A percentile compares a stretch with the other conserved stretches of the same genome.
Conservation (phyloP, 2,113 vertebrate species). For the Thalassarche chlororhynchos region DNA sequence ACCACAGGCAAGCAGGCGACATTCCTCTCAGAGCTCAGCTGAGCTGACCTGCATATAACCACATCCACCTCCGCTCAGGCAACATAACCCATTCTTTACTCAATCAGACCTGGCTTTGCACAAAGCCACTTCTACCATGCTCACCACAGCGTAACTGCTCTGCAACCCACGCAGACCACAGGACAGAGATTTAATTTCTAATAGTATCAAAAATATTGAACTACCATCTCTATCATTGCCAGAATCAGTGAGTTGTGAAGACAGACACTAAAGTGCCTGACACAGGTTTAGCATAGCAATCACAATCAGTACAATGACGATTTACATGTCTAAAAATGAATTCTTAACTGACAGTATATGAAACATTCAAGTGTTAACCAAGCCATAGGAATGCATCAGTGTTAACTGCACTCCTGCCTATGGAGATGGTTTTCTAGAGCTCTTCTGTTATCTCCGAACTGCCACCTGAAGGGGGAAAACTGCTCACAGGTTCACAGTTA, state of each 20-base stretch:
- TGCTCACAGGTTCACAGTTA: not conserved
- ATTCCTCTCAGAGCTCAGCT: not conserved
- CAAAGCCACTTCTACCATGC: not conserved
- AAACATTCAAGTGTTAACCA: not conserved
- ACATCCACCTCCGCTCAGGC: not conserved
- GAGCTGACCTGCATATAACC: rapidly evolving
- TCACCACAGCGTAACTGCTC: not conserved
- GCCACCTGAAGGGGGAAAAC: not conserved
- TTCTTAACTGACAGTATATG: not conserved
- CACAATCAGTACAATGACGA: not conserved
- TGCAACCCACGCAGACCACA: not conserved
- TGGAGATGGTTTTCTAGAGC: not conserved
- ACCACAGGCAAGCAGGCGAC: rapidly evolving
- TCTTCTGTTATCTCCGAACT: not conserved
- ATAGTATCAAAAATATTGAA: not conserved
- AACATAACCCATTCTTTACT: not conserved
- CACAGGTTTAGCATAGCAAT: not conserved
- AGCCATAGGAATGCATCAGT: not conserved
- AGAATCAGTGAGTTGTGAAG: not conserved
- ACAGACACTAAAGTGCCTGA: not conserved
- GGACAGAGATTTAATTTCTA: not conserved
- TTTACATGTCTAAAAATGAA: not conserved
- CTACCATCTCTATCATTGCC: not conserved
- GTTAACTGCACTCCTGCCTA: not conserved
- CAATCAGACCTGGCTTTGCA: not conserved